Conservation (phyloP, 2,888 invertebrate genomes). For the Patella caerulea region DNA sequence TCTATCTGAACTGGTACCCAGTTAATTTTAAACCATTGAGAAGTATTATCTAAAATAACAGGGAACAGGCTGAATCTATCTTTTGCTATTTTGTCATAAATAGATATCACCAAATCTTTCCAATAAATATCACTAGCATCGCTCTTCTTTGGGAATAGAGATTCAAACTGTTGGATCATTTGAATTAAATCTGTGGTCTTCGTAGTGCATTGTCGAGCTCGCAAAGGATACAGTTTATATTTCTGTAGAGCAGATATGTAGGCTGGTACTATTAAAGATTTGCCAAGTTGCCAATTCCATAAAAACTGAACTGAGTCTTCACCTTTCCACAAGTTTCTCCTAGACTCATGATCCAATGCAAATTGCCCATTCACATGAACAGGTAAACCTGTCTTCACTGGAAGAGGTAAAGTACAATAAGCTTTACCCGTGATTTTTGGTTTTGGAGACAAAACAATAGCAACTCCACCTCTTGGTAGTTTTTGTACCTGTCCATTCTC, state of each 20-base stretch:
- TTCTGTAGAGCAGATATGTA: slow-evolving; percentile 15
- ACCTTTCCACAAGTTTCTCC: slow-evolving; percentile 46
- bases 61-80: not conserved
- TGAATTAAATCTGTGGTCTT: not conserved
- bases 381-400: slow-evolving; percentile 51
- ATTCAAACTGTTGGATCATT: slow-evolving; percentile 24
- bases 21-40: not conserved
- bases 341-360: slow-evolving; percentile 51
- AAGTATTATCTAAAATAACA: not conserved
- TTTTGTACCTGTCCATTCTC: slow-evolving; percentile 41
- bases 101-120: slow-evolving; percentile 15
- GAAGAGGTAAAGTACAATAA: slow-evolving; percentile 60
- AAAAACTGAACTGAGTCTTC: slow-evolving; percentile 16
- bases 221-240: not conserved
- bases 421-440: not conserved
- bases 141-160: slow-evolving; percentile 27
- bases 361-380: slow-evolving; percentile 60
- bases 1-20: slow-evolving; percentile 5
- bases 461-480: slow-evolving; percentile 53
- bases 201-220: not conserved
- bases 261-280: slow-evolving; percentile 17
- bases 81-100: not conserved
- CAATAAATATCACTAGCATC: slow-evolving; percentile 19
- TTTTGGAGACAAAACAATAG: slow-evolving; percentile 26
- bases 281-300: slow-evolving; percentile 17